Conservation (phyloP, 2,113 vertebrate species). For the Otocyon megalotis region DNA sequence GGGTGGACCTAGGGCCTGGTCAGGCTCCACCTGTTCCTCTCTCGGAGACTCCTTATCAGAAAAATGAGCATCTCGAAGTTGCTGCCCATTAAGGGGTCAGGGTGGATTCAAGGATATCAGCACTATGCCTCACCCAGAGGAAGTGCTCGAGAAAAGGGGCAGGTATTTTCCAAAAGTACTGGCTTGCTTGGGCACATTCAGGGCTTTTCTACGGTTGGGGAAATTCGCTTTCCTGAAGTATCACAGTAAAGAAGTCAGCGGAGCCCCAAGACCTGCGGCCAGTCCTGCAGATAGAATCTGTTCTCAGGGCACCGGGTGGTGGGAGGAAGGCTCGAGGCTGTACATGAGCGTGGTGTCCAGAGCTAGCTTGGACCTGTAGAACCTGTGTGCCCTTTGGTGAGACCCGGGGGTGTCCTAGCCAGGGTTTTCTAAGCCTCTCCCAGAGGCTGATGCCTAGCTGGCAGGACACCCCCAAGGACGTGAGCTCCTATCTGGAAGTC, state of each 20-base stretch:
- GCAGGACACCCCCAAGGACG: background rate
- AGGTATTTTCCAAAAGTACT: background rate
- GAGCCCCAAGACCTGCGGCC: rapidly evolving
- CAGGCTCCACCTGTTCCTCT: background rate
- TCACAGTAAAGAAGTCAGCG: background rate
- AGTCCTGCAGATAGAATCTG: rapidly evolving
- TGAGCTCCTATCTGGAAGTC: background rate
- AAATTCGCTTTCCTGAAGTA: background rate
- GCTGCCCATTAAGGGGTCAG: background rate
- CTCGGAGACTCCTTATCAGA: background rate
- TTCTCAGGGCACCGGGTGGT: rapidly evolving
- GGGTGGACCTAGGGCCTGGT: background rate
- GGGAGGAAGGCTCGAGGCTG: background rate
- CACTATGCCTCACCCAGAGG: background rate
- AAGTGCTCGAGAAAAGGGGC: background rate
- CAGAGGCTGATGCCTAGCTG: background rate
- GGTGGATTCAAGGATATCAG: background rate
- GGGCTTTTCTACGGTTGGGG: background rate
- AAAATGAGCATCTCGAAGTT: background rate
- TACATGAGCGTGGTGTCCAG: background rate
- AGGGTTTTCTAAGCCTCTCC: background rate
- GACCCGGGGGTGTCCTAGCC: background rate
- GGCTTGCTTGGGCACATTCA: background rate
- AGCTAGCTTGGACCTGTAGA: background rate
- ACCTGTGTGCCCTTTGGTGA: background rate